A percentile compares a stretch with the other conserved stretches of the same genome.
Evolutionary conservation across 2,888 invertebrate species (phyloP).

Genomic region (Cosmia pyralina): DNA sequence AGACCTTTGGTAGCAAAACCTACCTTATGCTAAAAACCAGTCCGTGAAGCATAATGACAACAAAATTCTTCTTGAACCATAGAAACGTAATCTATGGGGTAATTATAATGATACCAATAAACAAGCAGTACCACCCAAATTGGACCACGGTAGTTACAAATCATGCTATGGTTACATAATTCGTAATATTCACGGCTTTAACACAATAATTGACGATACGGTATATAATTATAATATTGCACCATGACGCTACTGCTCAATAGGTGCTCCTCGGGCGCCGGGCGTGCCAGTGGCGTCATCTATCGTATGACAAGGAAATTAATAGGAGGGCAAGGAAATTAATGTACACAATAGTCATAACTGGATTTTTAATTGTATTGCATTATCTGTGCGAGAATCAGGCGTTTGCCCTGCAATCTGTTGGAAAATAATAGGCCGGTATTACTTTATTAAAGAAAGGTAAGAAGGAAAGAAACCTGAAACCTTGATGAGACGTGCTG

Average conservation of each 20-base stretch:
- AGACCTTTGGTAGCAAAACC: neutral
- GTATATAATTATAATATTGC: conserved; percentile 59
- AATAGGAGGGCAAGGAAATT: too few species aligned
- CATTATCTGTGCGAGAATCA: neutral
- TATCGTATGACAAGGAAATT: conserved; percentile 9
- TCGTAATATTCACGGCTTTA: conserved; percentile 55
- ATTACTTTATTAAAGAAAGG: neutral
- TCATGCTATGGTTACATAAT: conserved; percentile 49
- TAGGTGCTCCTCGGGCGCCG: conserved; percentile 26
- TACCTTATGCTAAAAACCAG: neutral
- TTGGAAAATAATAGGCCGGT: neutral
- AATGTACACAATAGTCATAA: neutral
- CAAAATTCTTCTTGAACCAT: neutral
- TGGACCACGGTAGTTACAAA: conserved; percentile 52
- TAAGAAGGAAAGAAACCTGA: neutral
- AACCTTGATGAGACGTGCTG: too few species aligned
- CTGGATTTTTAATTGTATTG: neutral
- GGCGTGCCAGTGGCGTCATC: conserved; percentile 38
- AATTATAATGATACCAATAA: conserved; percentile 23
- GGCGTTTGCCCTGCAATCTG: neutral
- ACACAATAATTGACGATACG: conserved; percentile 49
- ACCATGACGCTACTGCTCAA: conserved; percentile 29
- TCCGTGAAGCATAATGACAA: neutral
- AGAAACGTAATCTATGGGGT: conserved; percentile 24
- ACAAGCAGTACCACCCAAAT: conserved; percentile 12